Conservation (phyloP, 2,113 vertebrate genomes). For the Brienomyrus brachyistius region DNA sequence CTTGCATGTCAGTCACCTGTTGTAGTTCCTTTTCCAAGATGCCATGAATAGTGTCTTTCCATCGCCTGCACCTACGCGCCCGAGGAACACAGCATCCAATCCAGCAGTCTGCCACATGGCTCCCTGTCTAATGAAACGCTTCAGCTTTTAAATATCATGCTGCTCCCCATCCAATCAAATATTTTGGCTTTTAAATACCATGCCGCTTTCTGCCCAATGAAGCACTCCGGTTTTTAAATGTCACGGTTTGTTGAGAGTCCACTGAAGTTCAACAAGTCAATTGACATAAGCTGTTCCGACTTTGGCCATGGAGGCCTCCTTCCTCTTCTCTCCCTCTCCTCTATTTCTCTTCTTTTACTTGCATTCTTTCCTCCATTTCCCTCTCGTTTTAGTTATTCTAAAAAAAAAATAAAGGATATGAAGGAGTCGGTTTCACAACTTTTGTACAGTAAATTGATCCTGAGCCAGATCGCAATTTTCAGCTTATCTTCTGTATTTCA, state of each 20-base stretch:
- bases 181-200: not conserved
- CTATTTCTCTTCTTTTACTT: not conserved
- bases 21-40: not conserved
- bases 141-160: not conserved
- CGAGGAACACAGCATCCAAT: not conserved
- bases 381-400: not conserved
- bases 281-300: conserved; percentile 1
- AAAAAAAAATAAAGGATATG: not conserved
- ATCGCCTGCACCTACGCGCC: not conserved
- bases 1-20: not conserved
- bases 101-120: not conserved
- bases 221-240: not conserved
- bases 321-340: not conserved
- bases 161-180: not conserved
- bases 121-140: not conserved
- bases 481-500: conserved; percentile 9
- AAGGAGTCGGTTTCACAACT: not conserved
- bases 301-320: not conserved
- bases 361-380: not conserved
- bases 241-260: not conserved
- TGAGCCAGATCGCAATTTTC: not conserved
- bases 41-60: not conserved
- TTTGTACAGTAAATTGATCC: not conserved
- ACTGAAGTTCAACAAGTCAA: conserved; percentile 1
- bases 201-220: not conserved